Conservation (phyloP, 2,888 invertebrate species). For the Drosophila lacicola region DNA sequence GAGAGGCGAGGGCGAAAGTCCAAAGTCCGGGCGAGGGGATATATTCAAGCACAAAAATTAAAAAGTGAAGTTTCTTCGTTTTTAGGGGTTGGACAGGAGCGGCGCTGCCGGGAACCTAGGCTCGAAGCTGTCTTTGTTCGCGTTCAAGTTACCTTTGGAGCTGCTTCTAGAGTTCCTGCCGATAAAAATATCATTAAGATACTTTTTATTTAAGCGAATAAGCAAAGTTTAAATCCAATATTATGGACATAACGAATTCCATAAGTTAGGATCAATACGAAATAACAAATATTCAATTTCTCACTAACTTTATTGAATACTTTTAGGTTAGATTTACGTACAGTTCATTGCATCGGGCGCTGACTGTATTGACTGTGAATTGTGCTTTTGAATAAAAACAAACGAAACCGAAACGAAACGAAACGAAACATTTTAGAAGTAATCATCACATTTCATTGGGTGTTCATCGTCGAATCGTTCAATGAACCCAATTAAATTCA, state of each 20-base stretch:
- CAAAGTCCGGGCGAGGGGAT: neutral
- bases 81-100: slow-evolving; percentile 65
- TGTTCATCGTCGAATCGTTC: slow-evolving; percentile 52
- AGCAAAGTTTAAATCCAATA: no score
- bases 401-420: slow-evolving; percentile 28
- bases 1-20: slow-evolving; percentile 7
- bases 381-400: slow-evolving; percentile 25
- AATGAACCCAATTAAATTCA: slow-evolving; percentile 59
- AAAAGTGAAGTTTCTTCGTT: slow-evolving; percentile 53
- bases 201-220: no score
- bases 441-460: slow-evolving; percentile 68
- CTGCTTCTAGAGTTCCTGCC: slow-evolving; percentile 22
- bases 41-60: slow-evolving; percentile 22
- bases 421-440: slow-evolving; percentile 9
- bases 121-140: slow-evolving; percentile 4
- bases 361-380: slow-evolving; percentile 18
- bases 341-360: neutral
- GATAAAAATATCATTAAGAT: neutral
- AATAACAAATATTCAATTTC: no score
- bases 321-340: no score
- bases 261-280: no score
- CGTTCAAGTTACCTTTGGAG: slow-evolving; percentile 3
- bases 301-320: no score
- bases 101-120: slow-evolving; percentile 15
- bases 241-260: no score